Evolutionary conservation across 2,797 vertebrate species (phyloP).

Genomic region (Potorous gilbertii): DNA sequence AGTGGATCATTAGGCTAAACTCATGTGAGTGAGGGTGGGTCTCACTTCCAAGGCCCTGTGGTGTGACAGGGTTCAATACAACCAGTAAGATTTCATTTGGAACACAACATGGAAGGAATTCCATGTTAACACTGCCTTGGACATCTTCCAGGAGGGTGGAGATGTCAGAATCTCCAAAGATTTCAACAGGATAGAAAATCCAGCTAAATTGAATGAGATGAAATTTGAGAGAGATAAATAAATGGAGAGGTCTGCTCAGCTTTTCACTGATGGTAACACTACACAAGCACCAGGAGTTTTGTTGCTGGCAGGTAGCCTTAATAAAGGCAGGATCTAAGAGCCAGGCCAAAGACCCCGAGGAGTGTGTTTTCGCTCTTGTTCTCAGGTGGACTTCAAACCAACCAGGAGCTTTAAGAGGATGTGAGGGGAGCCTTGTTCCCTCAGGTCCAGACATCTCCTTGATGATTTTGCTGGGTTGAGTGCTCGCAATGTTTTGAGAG

Average conservation of each 20-base stretch:
- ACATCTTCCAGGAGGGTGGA: too few species aligned
- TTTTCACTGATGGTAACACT: background rate
- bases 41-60: background rate
- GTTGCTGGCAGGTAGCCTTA: background rate
- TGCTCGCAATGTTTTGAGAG: background rate
- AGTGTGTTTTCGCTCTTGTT: background rate
- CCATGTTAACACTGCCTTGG: background rate
- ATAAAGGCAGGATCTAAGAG: background rate
- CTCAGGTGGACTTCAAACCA: background rate
- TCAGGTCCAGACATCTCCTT: too few species aligned
- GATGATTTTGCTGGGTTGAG: background rate
- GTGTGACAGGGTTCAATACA: background rate
- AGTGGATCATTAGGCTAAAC: background rate
- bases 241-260: too few species aligned
- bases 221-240: background rate
- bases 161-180: background rate
- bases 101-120: background rate
- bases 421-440: too few species aligned
- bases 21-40: background rate
- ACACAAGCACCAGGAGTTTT: background rate
- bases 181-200: background rate
- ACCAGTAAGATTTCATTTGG: too few species aligned
- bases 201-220: background rate
- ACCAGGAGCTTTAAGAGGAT: too few species aligned
- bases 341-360: too few species aligned